Evolutionary conservation across 2,797 vertebrate genomes (phyloP).

Genomic region (Allochrocebus solatus): DNA sequence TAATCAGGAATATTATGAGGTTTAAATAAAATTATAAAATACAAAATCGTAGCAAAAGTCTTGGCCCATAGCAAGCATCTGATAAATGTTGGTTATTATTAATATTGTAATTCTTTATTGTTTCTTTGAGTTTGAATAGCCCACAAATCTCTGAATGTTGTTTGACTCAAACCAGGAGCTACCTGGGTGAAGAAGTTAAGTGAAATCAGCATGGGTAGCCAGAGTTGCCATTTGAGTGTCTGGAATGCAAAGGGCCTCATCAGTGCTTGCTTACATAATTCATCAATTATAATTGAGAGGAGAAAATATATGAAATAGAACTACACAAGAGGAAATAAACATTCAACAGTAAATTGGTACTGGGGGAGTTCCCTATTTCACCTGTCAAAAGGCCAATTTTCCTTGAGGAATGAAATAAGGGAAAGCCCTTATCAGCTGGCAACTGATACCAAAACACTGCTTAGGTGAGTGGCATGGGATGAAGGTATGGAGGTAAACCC

Average conservation of each 20-base stretch:
- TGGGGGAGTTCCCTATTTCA: background rate
- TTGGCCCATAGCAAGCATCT: background rate
- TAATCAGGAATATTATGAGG: background rate
- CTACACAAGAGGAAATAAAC: background rate
- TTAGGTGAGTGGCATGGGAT: background rate
- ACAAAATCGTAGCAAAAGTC: background rate
- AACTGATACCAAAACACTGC: background rate
- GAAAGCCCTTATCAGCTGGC: background rate
- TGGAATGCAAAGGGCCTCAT: background rate
- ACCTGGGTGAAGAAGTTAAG: background rate
- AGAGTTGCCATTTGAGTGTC: background rate
- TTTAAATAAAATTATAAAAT: background rate
- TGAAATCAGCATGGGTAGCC: accelerated
- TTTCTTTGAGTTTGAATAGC: background rate
- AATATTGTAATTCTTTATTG: background rate
- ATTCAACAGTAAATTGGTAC: background rate
- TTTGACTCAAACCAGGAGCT: background rate
- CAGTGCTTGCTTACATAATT: background rate
- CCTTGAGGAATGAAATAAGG: background rate
- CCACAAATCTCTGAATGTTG: background rate
- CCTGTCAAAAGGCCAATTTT: background rate
- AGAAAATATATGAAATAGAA: background rate
- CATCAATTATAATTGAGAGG: background rate
- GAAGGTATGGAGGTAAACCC: background rate
- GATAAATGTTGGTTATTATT: background rate